Evolutionary conservation across 2,797 vertebrate species (phyloP).

Genomic region (Pagetopsis macropterus): DNA sequence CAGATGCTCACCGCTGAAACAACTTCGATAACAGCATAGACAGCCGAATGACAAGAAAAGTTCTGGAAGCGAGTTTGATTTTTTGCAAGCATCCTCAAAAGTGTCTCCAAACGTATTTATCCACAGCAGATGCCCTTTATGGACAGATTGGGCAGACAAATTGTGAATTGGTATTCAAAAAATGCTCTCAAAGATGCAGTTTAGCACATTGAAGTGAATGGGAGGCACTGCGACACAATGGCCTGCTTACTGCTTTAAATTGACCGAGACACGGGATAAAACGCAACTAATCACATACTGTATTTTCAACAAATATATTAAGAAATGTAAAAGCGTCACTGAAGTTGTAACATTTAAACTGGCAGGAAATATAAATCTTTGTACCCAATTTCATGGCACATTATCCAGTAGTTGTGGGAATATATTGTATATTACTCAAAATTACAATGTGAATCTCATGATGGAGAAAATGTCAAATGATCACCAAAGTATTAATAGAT

Average conservation of each 20-base stretch:
- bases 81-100: conserved; percentile 21
- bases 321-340: not conserved
- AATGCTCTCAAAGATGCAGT: conserved; percentile 13
- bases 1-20: conserved; percentile 42
- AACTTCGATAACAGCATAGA: conserved; percentile 26
- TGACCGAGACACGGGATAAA: not conserved
- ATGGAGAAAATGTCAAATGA: not conserved
- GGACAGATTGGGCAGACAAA: not conserved
- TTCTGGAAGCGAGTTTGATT: conserved; percentile 20
- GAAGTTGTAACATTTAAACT: not conserved
- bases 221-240: conserved; percentile 3
- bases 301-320: not conserved
- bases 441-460: not conserved
- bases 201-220: not conserved
- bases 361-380: not conserved
- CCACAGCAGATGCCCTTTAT: conserved; percentile 23
- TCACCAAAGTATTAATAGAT: not conserved
- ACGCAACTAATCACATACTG: not conserved
- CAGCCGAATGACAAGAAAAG: conserved; percentile 19
- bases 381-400: not conserved
- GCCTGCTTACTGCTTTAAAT: not conserved
- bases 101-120: conserved; percentile 12
- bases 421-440: not conserved
- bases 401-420: not conserved
- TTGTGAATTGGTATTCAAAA: not conserved